phyloP scores from a whole-genome alignment of 64 coral and sea anemone genomes.

The Actinia tenebrosa region DNA sequence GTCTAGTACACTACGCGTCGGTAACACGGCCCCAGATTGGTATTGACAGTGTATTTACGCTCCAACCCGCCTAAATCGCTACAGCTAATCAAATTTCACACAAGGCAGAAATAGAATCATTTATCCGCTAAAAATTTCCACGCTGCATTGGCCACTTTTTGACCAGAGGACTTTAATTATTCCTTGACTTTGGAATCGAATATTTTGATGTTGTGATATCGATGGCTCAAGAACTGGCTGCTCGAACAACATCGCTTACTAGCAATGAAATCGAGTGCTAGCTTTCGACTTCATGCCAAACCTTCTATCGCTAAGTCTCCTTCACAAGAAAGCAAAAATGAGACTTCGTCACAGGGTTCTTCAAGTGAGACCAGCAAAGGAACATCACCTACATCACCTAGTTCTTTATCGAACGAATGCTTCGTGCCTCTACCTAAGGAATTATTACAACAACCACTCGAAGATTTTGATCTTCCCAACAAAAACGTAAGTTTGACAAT shows the following conservation, averaged over 20 bases:
- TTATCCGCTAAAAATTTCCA: neutral
- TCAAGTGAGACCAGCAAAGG: neutral
- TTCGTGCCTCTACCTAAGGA: neutral
- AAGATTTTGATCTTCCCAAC: slow-evolving; percentile 45
- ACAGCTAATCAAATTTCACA: neutral
- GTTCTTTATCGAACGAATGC: neutral
- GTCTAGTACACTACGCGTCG: neutral
- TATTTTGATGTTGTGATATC: neutral
- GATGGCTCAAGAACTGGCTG: neutral
- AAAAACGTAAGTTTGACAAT: slow-evolving; percentile 56
- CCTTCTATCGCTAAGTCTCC: neutral
- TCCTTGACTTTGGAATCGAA: neutral
- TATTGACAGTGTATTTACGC: neutral
- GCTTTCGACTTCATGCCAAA: slow-evolving; percentile 44
- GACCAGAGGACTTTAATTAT: neutral
- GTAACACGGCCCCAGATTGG: neutral
- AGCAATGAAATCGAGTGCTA: slow-evolving; percentile 61
- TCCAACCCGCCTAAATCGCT: neutral
- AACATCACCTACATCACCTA: neutral
- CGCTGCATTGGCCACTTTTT: neutral
- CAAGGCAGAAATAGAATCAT: neutral
- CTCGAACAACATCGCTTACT: neutral
- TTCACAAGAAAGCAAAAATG: neutral
- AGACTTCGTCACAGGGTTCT: neutral
- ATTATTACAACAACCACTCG: slow-evolving; percentile 30